Base-by-base conservation (phyloP, 2,888 invertebrate genomes). In the Odontocerum albicorne region DNA sequence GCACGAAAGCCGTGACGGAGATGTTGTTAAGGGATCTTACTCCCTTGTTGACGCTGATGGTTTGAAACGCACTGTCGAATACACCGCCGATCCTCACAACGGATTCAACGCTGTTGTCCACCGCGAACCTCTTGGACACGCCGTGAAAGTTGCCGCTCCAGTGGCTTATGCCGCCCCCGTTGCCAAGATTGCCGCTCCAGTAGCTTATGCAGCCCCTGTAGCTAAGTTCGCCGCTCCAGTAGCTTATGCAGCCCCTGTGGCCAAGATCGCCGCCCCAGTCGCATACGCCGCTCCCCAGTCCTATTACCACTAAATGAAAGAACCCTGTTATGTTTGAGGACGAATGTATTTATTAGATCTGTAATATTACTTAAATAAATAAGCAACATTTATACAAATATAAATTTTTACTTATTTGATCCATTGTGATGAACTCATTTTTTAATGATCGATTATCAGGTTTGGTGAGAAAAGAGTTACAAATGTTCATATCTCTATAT, bases 61-160 rank as follows among this genome's bases (percentile, higher is more conserved):
- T 51, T 66, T 65, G 57, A 65, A 65, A 58, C 66, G 71, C 54
- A 74, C 70, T 27, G 72, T 73, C 1, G 72, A 73, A 44, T 74
- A 77, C 66, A 70, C 70, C 42, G 70, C 72, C 51, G 82, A 82
- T 63, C 73, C 77, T 54, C 72, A 80, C 57, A 72, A 80, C 57
- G 82, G 82, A 53, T 71, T 71, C 65, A 70, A 70, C 33, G 81
- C 81, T 59, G 64, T 81, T 7, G 82, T 82, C 3, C 39, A 73
- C 70, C 46, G 72, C 70, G 71, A 70, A 32, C 58, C 60, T 33
- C 43, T 60, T 10, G 60, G 49, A 39, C 60, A 60, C 17, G 57
- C 57, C 45, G 45, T 57, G 4, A 55, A 58, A 43, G 58, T 55
- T 16, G 50, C 57, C 54, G 53, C 53, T 35, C 52, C 57, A 12